phyloP scores from a whole-genome alignment of 2,797 vertebrate species.

The Typhlichthys subterraneus region DNA sequence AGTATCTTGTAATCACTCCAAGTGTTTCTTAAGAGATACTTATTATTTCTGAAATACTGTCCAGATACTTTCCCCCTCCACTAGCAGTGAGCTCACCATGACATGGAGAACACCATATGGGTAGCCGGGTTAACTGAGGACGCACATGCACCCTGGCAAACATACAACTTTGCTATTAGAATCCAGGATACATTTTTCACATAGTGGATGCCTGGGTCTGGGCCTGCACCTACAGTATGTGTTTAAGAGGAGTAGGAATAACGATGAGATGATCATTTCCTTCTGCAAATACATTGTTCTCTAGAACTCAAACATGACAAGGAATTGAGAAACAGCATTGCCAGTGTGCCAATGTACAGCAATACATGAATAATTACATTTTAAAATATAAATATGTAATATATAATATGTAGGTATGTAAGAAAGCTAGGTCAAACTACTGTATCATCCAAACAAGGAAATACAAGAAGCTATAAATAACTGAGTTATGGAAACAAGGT shows the following conservation, averaged over 20 bases:
- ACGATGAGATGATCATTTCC: slow-evolving; percentile 34
- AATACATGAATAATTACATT: too few species aligned
- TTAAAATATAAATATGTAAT: too few species aligned
- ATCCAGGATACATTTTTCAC: slow-evolving; percentile 82
- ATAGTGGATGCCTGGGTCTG: slow-evolving; percentile 74
- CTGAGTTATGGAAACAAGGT: too few species aligned
- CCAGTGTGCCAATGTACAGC: not conserved
- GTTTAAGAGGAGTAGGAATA: slow-evolving; percentile 59
- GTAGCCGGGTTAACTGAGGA: slow-evolving; percentile 80
- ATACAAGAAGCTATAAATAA: too few species aligned
- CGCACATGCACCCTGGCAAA: slow-evolving; percentile 82
- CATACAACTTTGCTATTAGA: slow-evolving; percentile 79
- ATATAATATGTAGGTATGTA: too few species aligned
- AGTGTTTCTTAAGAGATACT: slow-evolving; percentile 55
- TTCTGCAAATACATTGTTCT: slow-evolving; percentile 26
- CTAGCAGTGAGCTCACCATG: slow-evolving; percentile 73
- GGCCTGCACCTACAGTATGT: slow-evolving; percentile 50
- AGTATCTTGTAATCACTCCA: slow-evolving; percentile 35
- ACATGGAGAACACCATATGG: slow-evolving; percentile 82
- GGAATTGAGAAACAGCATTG: slow-evolving; percentile 1
- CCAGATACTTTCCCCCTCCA: slow-evolving; percentile 57
- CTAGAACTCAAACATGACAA: slow-evolving; percentile 1
- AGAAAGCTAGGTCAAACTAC: too few species aligned
- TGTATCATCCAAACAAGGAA: too few species aligned
- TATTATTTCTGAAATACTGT: slow-evolving; percentile 57